Evolutionary conservation across 1,140 invertebrate species (phyloP).

Genomic region (Anadara kagoshimensis): DNA sequence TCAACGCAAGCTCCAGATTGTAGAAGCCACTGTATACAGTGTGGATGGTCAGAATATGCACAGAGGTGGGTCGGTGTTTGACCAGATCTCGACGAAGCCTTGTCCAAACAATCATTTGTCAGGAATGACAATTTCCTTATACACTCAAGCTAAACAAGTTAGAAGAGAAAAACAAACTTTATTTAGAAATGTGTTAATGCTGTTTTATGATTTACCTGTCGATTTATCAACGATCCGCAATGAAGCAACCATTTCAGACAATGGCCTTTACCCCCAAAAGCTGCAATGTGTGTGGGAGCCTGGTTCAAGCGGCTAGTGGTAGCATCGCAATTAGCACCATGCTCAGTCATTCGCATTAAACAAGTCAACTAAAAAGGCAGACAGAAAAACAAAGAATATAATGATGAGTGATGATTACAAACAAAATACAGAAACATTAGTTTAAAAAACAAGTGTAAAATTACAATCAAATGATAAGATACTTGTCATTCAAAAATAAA

Average conservation of each 20-base stretch:
- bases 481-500: no score
- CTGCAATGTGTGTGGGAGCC: slow-evolving; percentile 62
- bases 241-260: slow-evolving; percentile 67
- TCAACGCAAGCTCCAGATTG: slow-evolving; percentile 51
- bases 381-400: slow-evolving; percentile 9
- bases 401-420: background rate
- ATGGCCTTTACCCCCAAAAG: slow-evolving; percentile 55
- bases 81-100: slow-evolving; percentile 45
- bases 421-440: no score
- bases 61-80: slow-evolving; percentile 61
- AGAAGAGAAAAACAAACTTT: slow-evolving; percentile 21
- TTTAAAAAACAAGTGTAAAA: no score
- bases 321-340: slow-evolving; percentile 58
- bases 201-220: slow-evolving; percentile 56
- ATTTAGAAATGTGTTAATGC: slow-evolving; percentile 4
- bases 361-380: slow-evolving; percentile 60
- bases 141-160: slow-evolving; percentile 63
- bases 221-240: slow-evolving; percentile 54
- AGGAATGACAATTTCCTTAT: slow-evolving; percentile 57
- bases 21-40: slow-evolving; percentile 65
- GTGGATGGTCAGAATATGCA: slow-evolving; percentile 59
- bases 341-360: slow-evolving; percentile 55
- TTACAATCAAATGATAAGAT: background rate
- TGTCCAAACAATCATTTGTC: slow-evolving; percentile 44
- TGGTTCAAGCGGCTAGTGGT: slow-evolving; percentile 62